Evolutionary conservation across 2,797 vertebrate genomes (phyloP), one percentile per base, ranked within the genome.

Genomic region (Gymnoscopelus braueri): DNA sequence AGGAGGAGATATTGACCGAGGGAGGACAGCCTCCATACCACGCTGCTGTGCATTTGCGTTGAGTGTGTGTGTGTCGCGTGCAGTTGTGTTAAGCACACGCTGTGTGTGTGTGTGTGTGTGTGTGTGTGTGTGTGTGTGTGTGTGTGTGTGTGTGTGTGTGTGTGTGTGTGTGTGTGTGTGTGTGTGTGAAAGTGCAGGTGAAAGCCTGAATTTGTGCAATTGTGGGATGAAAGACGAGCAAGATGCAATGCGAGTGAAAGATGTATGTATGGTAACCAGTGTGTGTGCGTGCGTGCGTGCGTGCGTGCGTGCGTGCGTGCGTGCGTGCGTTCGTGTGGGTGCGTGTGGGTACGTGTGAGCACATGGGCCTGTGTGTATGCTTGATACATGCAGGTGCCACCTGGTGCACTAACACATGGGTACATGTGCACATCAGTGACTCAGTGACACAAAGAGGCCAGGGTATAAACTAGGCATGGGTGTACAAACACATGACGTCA

Each of bases 1-100:
- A 87, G 79, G 74, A 86, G 86, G 78, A 71, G 72, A 77, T 90
- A 93, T 90, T 91, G 90, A 91, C 88, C 86, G 62, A 68, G 58
- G 84, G 72, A 57, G 74, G 79, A 85, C 75, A 80, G 79, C 79
- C 75, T 79, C 80, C 4, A 54, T 70, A 72, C 68, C 77, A 80
- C 78, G 75, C 80, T 79, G 77, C 62, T 72, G 72, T 72, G 44
- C n/a, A 13, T 52, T 54, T 23, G 19, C 60, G 23, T 8, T 15
- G 57, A 49, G 60, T 56, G 52, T 55, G 52, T 55, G 52, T 56
- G 62, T 57, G 76, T 65, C 78, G 72, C 67, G 69, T 80, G 63
- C 70, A 65, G 78, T 75, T 29, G 26, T 29, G 26, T 29, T 29
- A 29, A 29, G 71, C 14, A 67, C 19, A 70, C 74, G 35, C 50